These are phyloP conservation scores for Telmatherina bonti DNA, from an alignment of 2,797 vertebrate genomes.

Conservation along the genomic window DNA sequence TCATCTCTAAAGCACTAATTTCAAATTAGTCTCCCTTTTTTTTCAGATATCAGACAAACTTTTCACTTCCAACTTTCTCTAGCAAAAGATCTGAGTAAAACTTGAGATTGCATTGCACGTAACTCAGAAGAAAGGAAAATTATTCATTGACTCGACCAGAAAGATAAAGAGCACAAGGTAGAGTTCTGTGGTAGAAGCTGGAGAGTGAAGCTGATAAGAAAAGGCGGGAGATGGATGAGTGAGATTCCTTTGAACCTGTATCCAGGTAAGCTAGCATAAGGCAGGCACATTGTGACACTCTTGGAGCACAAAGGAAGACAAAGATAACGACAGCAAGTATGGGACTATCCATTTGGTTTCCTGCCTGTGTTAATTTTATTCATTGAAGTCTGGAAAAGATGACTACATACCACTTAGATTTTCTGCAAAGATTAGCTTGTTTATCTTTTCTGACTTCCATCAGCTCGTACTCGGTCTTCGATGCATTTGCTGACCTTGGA, in stretches of 20 bases:
- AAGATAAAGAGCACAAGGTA: conserved; percentile 15
- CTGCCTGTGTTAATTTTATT: neutral
- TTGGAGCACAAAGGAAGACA: conserved; percentile 10
- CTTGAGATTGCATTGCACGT: conserved; percentile 1
- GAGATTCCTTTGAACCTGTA: conserved; percentile 43
- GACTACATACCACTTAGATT: too few relatives aligned
- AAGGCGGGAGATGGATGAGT: conserved; percentile 13
- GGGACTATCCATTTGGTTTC: neutral
- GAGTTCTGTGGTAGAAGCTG: conserved; percentile 25
- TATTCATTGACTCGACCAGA: conserved; percentile 17
- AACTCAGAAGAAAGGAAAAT: conserved; percentile 32
- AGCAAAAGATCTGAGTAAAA: conserved; percentile 7
- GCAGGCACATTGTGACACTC: conserved; percentile 12
- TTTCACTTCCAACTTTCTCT: neutral
- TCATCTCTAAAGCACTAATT: neutral
- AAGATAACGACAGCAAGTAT: neutral
- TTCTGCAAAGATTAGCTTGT: too few relatives aligned
- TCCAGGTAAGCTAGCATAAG: conserved; percentile 42
- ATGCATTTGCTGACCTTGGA: too few relatives aligned
- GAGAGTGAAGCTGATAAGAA: conserved; percentile 19
- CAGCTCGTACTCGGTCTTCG: too few relatives aligned
- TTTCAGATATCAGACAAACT: neutral
- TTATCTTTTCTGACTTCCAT: too few relatives aligned
- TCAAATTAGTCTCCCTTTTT: neutral
- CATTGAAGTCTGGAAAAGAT: neutral